phyloP scores from a whole-genome alignment of 2,797 vertebrate genomes.

The Poeciliopsis infans region DNA sequence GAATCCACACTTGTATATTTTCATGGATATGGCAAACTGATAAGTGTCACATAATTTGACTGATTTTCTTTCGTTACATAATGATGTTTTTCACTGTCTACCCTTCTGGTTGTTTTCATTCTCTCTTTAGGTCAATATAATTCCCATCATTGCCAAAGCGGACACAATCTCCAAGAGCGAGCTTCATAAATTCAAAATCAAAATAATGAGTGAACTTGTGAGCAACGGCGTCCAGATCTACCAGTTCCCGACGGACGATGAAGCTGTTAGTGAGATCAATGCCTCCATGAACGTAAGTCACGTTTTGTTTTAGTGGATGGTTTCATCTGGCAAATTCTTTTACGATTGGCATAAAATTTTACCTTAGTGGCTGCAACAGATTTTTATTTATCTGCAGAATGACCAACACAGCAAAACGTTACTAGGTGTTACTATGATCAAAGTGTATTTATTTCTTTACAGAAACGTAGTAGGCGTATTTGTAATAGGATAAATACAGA shows the following conservation, averaged over 20 bases:
- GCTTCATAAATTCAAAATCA: slow-evolving; percentile 98
- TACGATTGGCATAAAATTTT: neutral
- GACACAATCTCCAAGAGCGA: slow-evolving; percentile 99
- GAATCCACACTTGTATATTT: neutral
- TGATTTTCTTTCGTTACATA: neutral
- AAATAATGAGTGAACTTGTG: slow-evolving; percentile 98
- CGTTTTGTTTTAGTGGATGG: neutral
- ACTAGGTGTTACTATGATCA: too few relatives aligned
- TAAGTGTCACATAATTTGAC: neutral
- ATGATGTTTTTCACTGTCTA: neutral
- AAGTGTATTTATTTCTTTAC: too few relatives aligned
- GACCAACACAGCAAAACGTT: neutral
- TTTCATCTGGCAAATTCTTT: neutral
- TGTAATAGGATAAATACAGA: too few relatives aligned
- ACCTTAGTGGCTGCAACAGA: neutral
- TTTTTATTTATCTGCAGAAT: neutral
- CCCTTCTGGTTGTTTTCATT: neutral
- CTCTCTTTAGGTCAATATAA: slow-evolving; percentile 92
- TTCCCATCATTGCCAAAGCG: slow-evolving; percentile 97
- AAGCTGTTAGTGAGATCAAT: slow-evolving; percentile 95
- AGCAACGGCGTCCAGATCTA: slow-evolving; percentile 99
- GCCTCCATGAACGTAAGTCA: slow-evolving; percentile 95
- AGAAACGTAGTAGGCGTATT: too few relatives aligned
- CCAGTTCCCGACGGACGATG: slow-evolving; percentile 97
- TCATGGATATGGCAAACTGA: neutral